These are phyloP conservation scores for Pachyuromys duprasi DNA, from an alignment of 2,797 vertebrate species.

Conservation along the genomic window DNA sequence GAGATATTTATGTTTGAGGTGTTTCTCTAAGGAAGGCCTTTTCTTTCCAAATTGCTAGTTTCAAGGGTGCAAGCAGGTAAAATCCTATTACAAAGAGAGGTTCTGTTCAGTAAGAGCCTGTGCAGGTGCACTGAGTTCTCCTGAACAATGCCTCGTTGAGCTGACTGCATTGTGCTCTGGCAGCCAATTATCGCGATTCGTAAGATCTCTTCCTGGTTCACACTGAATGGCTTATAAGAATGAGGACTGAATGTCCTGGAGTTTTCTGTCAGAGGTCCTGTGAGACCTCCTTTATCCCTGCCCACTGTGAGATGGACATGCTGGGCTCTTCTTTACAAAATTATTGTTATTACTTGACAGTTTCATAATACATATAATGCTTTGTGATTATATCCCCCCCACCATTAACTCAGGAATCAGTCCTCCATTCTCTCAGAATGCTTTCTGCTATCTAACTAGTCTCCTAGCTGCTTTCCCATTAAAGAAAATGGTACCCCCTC, in stretches of 20 bases:
- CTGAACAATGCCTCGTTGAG: conserved; percentile 51
- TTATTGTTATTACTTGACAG: neutral
- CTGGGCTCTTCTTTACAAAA: neutral
- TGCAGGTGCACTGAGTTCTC: neutral
- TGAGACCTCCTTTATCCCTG: neutral
- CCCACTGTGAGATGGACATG: neutral
- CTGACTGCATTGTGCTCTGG: neutral
- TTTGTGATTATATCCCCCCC: neutral
- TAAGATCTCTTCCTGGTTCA: neutral
- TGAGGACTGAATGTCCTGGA: neutral
- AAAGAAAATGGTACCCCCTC: neutral
- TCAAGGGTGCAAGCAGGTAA: conserved; percentile 47
- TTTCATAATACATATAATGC: neutral
- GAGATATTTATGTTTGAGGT: neutral
- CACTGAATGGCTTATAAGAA: neutral
- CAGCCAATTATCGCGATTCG: conserved; percentile 12
- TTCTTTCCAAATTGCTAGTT: conserved; percentile 36
- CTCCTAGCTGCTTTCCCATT: neutral
- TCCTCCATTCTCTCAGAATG: neutral
- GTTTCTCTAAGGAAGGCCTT: neutral
- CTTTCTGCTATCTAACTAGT: neutral
- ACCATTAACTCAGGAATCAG: neutral
- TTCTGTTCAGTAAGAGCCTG: conserved; percentile 53
- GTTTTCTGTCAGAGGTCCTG: neutral
- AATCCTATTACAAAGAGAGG: conserved; percentile 62